Evolutionary conservation across 2,113 vertebrate species (phyloP).

Genomic region (Salvelinus namaycush): DNA sequence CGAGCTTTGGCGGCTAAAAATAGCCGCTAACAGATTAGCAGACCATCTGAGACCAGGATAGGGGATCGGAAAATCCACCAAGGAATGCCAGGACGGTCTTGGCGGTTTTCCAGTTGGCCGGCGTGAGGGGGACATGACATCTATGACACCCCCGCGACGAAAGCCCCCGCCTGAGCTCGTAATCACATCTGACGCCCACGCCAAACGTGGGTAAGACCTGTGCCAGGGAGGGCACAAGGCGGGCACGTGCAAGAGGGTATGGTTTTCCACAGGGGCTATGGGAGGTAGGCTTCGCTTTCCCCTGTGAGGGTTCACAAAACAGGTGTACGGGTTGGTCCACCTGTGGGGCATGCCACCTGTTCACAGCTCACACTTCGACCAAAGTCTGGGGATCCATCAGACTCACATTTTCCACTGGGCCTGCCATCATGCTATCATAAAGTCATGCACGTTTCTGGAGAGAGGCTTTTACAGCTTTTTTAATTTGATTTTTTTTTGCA

Average conservation of each 20-base stretch:
- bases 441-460: slow-evolving; percentile 66
- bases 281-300: slow-evolving; percentile 42
- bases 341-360: slow-evolving; percentile 36
- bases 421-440: slow-evolving; percentile 72
- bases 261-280: background rate
- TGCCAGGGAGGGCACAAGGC: slow-evolving; percentile 54
- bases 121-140: slow-evolving; percentile 64
- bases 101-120: slow-evolving; percentile 65
- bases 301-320: slow-evolving; percentile 75
- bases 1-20: slow-evolving; percentile 70
- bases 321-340: slow-evolving; percentile 71
- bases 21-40: slow-evolving; percentile 76
- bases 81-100: slow-evolving; percentile 63
- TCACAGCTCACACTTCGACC: slow-evolving; percentile 61
- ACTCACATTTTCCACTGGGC: slow-evolving; percentile 76
- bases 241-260: background rate
- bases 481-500: too few species aligned
- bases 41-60: slow-evolving; percentile 78
- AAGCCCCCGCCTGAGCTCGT: slow-evolving; percentile 61
- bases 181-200: slow-evolving; percentile 65
- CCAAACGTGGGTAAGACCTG: slow-evolving; percentile 17
- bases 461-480: slow-evolving; percentile 64
- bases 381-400: slow-evolving; percentile 66
- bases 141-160: too few species aligned
- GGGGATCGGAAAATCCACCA: slow-evolving; percentile 77